Conservation (phyloP, 2,888 invertebrate genomes). For the Nomada lathburiana region DNA sequence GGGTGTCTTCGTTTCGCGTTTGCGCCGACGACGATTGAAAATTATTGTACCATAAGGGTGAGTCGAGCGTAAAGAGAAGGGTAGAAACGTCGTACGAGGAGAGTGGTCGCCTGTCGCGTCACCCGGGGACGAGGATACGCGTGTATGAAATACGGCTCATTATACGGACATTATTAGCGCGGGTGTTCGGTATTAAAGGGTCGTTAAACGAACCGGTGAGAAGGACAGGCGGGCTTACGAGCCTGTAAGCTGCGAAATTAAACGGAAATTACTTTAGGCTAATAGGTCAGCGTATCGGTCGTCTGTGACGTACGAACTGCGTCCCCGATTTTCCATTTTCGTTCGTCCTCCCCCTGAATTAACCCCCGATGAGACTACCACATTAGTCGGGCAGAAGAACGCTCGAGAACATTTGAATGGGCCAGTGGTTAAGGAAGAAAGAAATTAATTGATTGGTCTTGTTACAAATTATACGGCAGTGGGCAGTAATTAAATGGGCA, state of each 20-base stretch:
- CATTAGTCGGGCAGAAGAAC: background rate
- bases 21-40: too few species aligned
- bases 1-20: too few species aligned
- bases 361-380: background rate
- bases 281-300: constrained; percentile 68
- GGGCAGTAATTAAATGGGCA: too few species aligned
- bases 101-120: background rate
- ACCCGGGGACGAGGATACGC: background rate
- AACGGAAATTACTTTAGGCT: constrained; percentile 75
- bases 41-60: too few species aligned
- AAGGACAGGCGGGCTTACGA: background rate
- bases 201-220: constrained; percentile 63
- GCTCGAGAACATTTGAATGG: too few species aligned
- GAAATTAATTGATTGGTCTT: too few species aligned
- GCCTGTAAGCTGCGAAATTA: constrained; percentile 67
- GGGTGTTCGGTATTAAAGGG: constrained; percentile 62
- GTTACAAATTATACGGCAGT: too few species aligned
- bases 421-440: too few species aligned
- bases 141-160: constrained; percentile 59
- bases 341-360: background rate
- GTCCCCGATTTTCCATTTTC: constrained; percentile 54
- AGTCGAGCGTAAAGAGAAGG: too few species aligned
- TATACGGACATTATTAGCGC: constrained; percentile 64
- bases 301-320: constrained; percentile 44
- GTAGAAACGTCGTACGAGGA: background rate